phyloP scores from a whole-genome alignment of 2,797 vertebrate genomes.

The Coranthus polyacanthus region DNA sequence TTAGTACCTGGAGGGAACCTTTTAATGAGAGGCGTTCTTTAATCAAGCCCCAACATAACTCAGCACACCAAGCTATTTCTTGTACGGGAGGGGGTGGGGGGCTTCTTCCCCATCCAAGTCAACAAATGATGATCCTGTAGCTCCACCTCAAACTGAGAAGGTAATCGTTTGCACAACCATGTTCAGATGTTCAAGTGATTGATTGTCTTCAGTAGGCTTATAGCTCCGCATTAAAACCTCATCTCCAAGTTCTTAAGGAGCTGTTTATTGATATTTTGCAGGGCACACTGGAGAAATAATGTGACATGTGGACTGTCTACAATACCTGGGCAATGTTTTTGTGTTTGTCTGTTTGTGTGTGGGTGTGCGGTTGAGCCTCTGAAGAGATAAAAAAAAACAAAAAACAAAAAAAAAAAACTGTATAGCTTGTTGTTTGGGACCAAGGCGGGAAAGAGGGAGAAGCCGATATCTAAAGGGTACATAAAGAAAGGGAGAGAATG shows the following conservation, averaged over 20 bases:
- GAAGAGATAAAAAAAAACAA: constrained; percentile 17
- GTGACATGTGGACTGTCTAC: constrained; percentile 36
- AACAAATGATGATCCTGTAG: constrained; percentile 63
- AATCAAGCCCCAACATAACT: constrained; percentile 80
- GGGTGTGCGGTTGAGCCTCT: constrained; percentile 18
- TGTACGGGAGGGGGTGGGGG: constrained; percentile 16
- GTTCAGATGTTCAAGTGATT: constrained; percentile 53
- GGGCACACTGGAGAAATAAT: constrained; percentile 51
- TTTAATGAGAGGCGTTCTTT: constrained; percentile 84
- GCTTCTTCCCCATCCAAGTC: constrained; percentile 56
- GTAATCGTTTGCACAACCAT: constrained; percentile 56
- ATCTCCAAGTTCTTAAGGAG: constrained; percentile 45
- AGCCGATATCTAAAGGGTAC: constrained; percentile 35
- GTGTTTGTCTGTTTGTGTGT: constrained; percentile 19
- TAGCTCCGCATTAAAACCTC: constrained; percentile 62
- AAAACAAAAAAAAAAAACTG: constrained; percentile 7
- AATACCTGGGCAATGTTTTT: constrained; percentile 43
- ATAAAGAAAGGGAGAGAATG: constrained; percentile 31
- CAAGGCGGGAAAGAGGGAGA: constrained; percentile 14
- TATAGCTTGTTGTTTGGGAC: constrained; percentile 50
- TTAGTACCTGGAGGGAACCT: constrained; percentile 84
- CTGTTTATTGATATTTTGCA: constrained; percentile 44
- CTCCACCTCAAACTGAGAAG: constrained; percentile 59
- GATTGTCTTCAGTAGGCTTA: constrained; percentile 50
- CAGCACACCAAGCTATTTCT: constrained; percentile 57